Evolutionary conservation across 2,113 vertebrate species (phyloP).

Genomic region (Melanerpes formicivorus): DNA sequence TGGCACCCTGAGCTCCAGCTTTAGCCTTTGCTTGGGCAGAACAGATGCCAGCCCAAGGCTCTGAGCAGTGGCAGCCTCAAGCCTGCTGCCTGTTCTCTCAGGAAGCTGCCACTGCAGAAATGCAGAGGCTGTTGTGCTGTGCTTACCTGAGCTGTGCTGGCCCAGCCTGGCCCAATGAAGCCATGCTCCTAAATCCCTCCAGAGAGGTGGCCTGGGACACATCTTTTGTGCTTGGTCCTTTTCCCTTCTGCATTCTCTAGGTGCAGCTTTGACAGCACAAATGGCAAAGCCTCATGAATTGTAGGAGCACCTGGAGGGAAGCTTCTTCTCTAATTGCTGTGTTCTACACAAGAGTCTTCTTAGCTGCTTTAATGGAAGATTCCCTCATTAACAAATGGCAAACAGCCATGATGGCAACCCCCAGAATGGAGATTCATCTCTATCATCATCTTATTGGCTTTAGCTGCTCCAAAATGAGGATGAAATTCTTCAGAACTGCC

Average conservation of each 20-base stretch:
- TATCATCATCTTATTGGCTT: background rate
- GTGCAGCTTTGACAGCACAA: background rate
- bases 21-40: background rate
- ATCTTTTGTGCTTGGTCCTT: background rate
- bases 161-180: background rate
- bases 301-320: background rate
- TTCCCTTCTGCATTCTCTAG: background rate
- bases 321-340: background rate
- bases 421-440: background rate
- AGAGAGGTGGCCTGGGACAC: rapidly evolving
- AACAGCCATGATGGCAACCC: background rate
- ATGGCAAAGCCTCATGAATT: background rate
- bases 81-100: background rate
- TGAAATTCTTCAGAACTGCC: background rate
- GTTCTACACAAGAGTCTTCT: background rate
- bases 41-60: background rate
- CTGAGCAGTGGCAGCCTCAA: rapidly evolving
- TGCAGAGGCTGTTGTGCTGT: background rate
- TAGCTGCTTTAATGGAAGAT: background rate
- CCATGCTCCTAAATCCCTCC: rapidly evolving
- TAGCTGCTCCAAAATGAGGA: background rate
- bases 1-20: background rate
- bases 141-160: background rate
- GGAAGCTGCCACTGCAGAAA: background rate
- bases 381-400: background rate